Percentiles rank a stretch among this genome's conserved stretches.
Evolutionary conservation across 2,888 invertebrate species (phyloP).

Genomic region (Drosophila meridiana): DNA sequence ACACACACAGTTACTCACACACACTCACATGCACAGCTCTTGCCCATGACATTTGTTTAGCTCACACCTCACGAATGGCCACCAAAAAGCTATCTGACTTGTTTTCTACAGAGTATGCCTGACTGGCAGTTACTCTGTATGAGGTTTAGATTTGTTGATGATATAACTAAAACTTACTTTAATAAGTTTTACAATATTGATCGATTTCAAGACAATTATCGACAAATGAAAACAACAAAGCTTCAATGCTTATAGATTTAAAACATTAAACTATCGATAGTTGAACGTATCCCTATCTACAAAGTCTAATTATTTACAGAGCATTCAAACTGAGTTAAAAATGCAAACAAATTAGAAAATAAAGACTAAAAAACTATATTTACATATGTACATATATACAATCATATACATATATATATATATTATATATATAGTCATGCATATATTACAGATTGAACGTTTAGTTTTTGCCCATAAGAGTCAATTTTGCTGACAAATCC

Average conservation of each 20-base stretch:
- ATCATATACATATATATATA: not conserved
- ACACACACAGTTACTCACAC: too few relatives aligned
- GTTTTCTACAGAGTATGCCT: not conserved
- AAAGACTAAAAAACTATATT: not conserved
- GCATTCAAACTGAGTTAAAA: constrained; percentile 1
- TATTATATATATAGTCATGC: not conserved
- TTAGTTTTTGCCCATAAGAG: constrained; percentile 1
- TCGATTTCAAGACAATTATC: too few relatives aligned
- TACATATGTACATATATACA: not conserved
- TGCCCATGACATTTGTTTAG: constrained; percentile 11
- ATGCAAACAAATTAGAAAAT: constrained; percentile 1
- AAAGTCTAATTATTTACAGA: not conserved
- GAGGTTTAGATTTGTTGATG: not conserved
- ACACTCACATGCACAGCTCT: not conserved
- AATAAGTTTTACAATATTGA: too few relatives aligned
- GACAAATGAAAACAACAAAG: too few relatives aligned
- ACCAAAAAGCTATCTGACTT: not conserved
- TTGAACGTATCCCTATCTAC: not conserved
- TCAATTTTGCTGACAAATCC: constrained; percentile 41
- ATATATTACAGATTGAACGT: constrained; percentile 6
- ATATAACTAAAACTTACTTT: too few relatives aligned
- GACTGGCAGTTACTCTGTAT: not conserved
- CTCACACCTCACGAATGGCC: constrained; percentile 8
- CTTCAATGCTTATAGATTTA: not conserved
- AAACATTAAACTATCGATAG: not conserved